Evolutionary conservation across 2,797 vertebrate genomes (phyloP), one percentile per base, ranked within the genome.

Genomic region (Hoplostethus mediterraneus): DNA sequence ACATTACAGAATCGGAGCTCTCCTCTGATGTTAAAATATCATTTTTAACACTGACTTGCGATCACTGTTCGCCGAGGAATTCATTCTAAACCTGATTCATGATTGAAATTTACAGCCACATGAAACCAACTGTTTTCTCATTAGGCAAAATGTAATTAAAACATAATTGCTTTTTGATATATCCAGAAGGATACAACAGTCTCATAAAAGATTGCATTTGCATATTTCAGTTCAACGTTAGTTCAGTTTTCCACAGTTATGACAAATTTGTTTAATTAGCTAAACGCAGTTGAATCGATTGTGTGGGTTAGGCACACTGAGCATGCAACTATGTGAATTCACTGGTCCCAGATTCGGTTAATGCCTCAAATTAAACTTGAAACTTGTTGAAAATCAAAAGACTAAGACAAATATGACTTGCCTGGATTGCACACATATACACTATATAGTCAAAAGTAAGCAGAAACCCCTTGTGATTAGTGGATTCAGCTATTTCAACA

Each of bases 261-360:
- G 62, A 81, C 36, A 47, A 14, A 75, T 75, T 73, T 51, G 14
- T 84, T 80, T 73, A 88, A 82, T 87, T 79, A 83, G 45, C 60
- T 31, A 57, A 82, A 80, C 55, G 66, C 40, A 82, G 75, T 51
- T 64, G n/a, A 75, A 75, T 73, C 42, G 68, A 14, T 52, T 17
- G 49, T 48, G 25, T 47, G 56, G 30, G 74, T 64, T 13, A 57
- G 16, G 17, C 48, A 60, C 10, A 48, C 38, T 56, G 16, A 63
- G 53, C 10, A 52, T 33, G 13, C 25, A 49, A 62, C 47, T 49
- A 59, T 68, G 4, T 55, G 30, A 53, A 81, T 66, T 71, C 12
- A 54, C 3, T 64, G n/a, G 14, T 69, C 55, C 56, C 42, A 44
- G 36, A 53, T 38, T 67, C 61, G 25, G 36, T n/a, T 62, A 40